These are phyloP conservation scores for Nemotelus pantherinus DNA, from an alignment of 2,888 invertebrate genomes.

Conservation along the genomic window DNA sequence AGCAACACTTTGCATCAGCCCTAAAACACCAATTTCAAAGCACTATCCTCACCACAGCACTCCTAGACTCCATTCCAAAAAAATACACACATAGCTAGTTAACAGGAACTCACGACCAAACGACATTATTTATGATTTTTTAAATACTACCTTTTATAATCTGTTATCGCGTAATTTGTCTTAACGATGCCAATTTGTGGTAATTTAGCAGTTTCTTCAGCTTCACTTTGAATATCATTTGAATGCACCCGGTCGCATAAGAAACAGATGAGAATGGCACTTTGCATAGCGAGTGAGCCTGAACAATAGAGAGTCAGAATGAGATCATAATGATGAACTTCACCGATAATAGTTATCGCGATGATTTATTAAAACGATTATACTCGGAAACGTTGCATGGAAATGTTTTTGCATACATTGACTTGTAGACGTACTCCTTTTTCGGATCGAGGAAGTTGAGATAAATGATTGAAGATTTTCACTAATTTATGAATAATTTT, in stretches of 20 bases:
- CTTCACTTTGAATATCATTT: neutral
- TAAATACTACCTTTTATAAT: constrained; percentile 42
- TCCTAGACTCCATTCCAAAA: too few relatives aligned
- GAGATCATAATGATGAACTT: constrained; percentile 36
- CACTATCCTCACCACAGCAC: too few relatives aligned
- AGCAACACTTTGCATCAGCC: too few relatives aligned
- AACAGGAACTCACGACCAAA: constrained; percentile 46
- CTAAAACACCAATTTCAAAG: too few relatives aligned
- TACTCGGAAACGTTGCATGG: too few relatives aligned
- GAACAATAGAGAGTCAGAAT: constrained; percentile 16
- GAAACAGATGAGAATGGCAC: too few relatives aligned
- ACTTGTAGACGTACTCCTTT: too few relatives aligned
- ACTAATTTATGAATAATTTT: neutral
- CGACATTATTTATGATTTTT: constrained; percentile 50
- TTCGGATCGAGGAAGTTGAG: neutral
- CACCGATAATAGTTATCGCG: constrained; percentile 8
- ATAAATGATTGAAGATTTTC: constrained; percentile 3
- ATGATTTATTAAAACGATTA: constrained; percentile 26
- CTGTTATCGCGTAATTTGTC: constrained; percentile 45
- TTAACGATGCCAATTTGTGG: constrained; percentile 44
- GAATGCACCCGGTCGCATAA: too few relatives aligned
- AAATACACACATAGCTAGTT: neutral
- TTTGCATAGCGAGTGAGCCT: too few relatives aligned
- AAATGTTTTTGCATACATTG: too few relatives aligned
- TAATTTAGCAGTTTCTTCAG: constrained; percentile 17